Base-by-base conservation (phyloP, 2,888 invertebrate genomes). In the Megastigmus dorsalis region DNA sequence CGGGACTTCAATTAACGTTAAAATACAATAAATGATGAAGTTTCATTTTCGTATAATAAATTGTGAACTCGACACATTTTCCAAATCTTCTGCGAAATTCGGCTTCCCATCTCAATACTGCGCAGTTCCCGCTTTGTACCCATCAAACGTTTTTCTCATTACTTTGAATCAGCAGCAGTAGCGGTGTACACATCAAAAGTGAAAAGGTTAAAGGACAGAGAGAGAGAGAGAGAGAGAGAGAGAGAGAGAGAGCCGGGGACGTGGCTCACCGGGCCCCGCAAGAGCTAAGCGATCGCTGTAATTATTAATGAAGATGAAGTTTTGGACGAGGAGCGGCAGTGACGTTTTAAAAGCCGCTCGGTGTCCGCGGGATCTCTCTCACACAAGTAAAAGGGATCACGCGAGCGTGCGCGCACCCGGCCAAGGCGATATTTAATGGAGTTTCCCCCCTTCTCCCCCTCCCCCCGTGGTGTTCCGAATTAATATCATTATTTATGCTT, bases 271-370 rank as follows among this genome's bases (percentile, higher is more conserved):
- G n/a, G n/a, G n/a, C n/a, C n/a, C n/a, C n/a, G n/a, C n/a, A 1
- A 3, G 15, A 59, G 38, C 28, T 30, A 38, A 69, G 36, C 28
- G 54, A 62, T 41, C 23, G 20, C 7, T 28, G 10, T 13, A 45
- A 57, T 55, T 65, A 41, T 71, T 63, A 57, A 71, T 38, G 28
- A 57, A 38, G 28, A 7, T 18, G 36, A 48, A 63, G 6, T 71
- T 33, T 33, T 18, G 9, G 26, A 41, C 9, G 33, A 70, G 10
- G 3, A 33, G 41, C 20, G 30, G 5, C 41, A 52, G 33, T 72
- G 66, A 72, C 59, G 26, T 72, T 72, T 72, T 66, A 72, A 72
- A 66, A 66, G 72, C 66, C 18, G 28, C 50, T 57, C 41, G n/a
- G 9, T 52, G 59, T 66, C 66, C 59, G 26, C 48, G 38, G 48